Evolutionary conservation across 2,797 vertebrate genomes (phyloP).

Genomic region (Poecilia gillii): DNA sequence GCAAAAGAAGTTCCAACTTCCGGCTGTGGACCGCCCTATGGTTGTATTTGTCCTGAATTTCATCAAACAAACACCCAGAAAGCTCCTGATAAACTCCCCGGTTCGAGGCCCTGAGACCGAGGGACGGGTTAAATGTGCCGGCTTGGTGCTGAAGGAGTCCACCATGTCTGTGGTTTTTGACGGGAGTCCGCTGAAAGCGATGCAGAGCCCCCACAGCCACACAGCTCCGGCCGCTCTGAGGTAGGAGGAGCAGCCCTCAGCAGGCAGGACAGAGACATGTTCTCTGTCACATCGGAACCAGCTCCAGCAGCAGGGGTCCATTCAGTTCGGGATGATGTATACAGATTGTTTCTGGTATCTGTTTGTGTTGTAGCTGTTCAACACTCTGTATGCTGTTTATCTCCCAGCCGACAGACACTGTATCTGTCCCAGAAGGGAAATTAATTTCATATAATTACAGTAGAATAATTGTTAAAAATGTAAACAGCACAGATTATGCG

Average conservation of each 20-base stretch:
- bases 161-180: slow-evolving; percentile 82
- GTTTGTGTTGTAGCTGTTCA: background rate
- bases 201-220: slow-evolving; percentile 80
- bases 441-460: background rate
- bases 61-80: slow-evolving; percentile 12
- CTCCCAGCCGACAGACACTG: background rate
- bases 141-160: slow-evolving; percentile 55
- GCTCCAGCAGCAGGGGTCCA: background rate
- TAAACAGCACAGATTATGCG: background rate
- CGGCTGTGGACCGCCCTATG: slow-evolving; percentile 47
- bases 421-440: background rate
- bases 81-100: background rate
- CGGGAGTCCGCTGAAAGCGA: slow-evolving; percentile 77
- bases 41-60: slow-evolving; percentile 34
- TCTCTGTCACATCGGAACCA: background rate
- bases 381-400: background rate
- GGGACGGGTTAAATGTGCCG: slow-evolving; percentile 56
- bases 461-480: background rate
- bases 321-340: background rate
- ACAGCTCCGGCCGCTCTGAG: slow-evolving; percentile 72
- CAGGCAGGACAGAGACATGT: background rate
- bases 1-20: slow-evolving; percentile 66
- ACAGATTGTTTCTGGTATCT: background rate
- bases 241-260: slow-evolving; percentile 58
- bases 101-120: background rate